Evolutionary conservation across 2,888 invertebrate species (phyloP).

Genomic region (Apotomis capreana): DNA sequence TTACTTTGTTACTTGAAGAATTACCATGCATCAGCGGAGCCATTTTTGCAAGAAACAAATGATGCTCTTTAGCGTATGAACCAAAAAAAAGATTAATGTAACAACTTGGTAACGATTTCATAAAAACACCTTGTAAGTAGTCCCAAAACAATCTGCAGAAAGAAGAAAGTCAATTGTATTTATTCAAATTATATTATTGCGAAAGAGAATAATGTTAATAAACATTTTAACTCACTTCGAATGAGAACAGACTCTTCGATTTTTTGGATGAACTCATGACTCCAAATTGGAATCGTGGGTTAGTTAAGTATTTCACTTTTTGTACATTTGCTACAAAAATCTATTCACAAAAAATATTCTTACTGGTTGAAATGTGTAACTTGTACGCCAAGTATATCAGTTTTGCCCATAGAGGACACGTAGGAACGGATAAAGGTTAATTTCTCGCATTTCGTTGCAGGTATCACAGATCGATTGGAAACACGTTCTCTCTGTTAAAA

Average conservation of each 20-base stretch:
- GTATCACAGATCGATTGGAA: constrained; percentile 4
- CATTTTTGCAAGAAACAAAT: constrained; percentile 39
- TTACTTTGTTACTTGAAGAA: neutral
- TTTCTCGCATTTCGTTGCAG: constrained; percentile 26
- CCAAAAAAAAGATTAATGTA: constrained; percentile 38
- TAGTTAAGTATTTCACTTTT: too few species aligned
- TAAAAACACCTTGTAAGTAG: constrained; percentile 12
- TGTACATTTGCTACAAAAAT: too few species aligned
- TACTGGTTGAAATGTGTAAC: constrained; percentile 9
- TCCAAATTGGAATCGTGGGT: too few species aligned
- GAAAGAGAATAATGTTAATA: too few species aligned
- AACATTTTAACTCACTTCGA: too few species aligned
- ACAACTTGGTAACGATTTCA: constrained; percentile 33
- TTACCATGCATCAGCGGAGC: constrained; percentile 32
- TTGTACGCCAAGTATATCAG: constrained; percentile 4
- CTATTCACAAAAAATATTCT: neutral
- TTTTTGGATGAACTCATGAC: too few species aligned
- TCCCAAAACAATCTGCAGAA: constrained; percentile 28
- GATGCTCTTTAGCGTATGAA: constrained; percentile 32
- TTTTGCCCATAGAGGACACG: constrained; percentile 16
- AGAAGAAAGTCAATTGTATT: neutral
- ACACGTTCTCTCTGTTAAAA: neutral
- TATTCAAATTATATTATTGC: too few species aligned
- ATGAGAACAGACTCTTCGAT: too few species aligned
- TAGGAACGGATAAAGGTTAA: constrained; percentile 21